These are phyloP conservation scores for Platerodrilus igneus DNA, from an alignment of 2,888 invertebrate genomes.

Conservation along the genomic window DNA sequence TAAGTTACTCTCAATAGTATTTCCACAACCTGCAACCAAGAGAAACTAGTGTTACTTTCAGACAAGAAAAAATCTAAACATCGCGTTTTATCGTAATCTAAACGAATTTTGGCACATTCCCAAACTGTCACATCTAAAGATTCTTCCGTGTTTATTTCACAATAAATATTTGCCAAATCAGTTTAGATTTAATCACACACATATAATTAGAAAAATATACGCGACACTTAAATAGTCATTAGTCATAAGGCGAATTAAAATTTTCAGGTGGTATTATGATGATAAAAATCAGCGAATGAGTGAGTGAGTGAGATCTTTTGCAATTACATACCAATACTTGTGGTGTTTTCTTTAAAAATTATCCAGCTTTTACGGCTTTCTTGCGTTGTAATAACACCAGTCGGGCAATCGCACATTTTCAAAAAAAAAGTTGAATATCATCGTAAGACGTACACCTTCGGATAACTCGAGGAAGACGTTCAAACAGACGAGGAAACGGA, in stretches of 20 bases:
- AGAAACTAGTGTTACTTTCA: too few relatives aligned
- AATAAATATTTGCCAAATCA: slow-evolving; percentile 18
- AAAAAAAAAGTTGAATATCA: too few relatives aligned
- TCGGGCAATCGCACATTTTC: slow-evolving; percentile 57
- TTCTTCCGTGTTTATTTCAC: slow-evolving; percentile 24
- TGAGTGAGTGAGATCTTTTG: background rate
- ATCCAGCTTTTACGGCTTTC: slow-evolving; percentile 74
- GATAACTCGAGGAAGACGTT: too few relatives aligned
- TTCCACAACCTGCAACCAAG: too few relatives aligned
- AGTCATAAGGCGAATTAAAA: slow-evolving; percentile 2
- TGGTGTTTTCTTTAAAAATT: slow-evolving; percentile 62
- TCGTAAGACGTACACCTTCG: too few relatives aligned
- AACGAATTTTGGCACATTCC: slow-evolving; percentile 16
- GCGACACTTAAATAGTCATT: slow-evolving; percentile 8
- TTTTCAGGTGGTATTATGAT: background rate
- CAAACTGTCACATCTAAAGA: slow-evolving; percentile 21
- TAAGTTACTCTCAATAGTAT: too few relatives aligned
- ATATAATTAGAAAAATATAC: slow-evolving; percentile 14
- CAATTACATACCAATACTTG: slow-evolving; percentile 41
- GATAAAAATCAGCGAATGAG: slow-evolving; percentile 2
- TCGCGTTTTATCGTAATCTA: too few relatives aligned
- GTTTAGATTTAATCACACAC: slow-evolving; percentile 11
- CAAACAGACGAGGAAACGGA: too few relatives aligned
- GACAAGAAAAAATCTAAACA: too few relatives aligned
- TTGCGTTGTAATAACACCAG: slow-evolving; percentile 59